Evolutionary conservation across 1,140 invertebrate genomes (phyloP), one percentile per base, ranked within the genome.

Genomic region (Pseudobourletiella spinata): DNA sequence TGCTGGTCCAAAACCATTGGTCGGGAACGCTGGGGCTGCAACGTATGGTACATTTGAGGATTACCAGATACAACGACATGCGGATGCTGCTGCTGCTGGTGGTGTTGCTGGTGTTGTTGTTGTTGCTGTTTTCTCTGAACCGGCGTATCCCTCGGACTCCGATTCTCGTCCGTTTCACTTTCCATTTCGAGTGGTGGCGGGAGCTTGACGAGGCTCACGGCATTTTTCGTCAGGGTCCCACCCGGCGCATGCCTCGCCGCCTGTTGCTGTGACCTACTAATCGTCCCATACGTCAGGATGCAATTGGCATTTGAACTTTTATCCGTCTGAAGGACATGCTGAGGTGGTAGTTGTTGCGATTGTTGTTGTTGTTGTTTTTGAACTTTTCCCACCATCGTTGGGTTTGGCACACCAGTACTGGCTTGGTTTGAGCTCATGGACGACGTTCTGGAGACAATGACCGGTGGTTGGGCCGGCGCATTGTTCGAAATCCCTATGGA

Each of bases 101-200:
- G n/a, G n/a, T n/a, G n/a, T n/a, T n/a, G n/a, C n/a, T n/a, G n/a
- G n/a, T n/a, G n/a, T n/a, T n/a, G n/a, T n/a, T n/a, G n/a, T n/a
- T n/a, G n/a, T n/a, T n/a, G n/a, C 28, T 59, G n/a, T 39, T 64
- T 66, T 29, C 65, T 65, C 24, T 48, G 59, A 3, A 65, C 43
- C 6, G 59, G 63, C 14, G 60, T 67, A 18, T 55, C 65, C 24
- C 59, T 43, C 29, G 57, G 59, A 57, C 70, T 70, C 48, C 59
- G 61, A 32, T 28, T 59, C 18, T 84, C 81, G 57, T 81, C 81
- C 39, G 78, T 77, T 63, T 84, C 82, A 35, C 81, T 80, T 56
- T 86, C 84, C 42, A 83, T 83, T 73, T 90, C 88, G 32, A 89
- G 80, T 2, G 88, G 87, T 22, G 88, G 88, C 42, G 88, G 89